Evolutionary conservation across 2,888 invertebrate species (phyloP), one percentile per base, ranked within the genome.

Genomic region (Dolichomitus sp.): DNA sequence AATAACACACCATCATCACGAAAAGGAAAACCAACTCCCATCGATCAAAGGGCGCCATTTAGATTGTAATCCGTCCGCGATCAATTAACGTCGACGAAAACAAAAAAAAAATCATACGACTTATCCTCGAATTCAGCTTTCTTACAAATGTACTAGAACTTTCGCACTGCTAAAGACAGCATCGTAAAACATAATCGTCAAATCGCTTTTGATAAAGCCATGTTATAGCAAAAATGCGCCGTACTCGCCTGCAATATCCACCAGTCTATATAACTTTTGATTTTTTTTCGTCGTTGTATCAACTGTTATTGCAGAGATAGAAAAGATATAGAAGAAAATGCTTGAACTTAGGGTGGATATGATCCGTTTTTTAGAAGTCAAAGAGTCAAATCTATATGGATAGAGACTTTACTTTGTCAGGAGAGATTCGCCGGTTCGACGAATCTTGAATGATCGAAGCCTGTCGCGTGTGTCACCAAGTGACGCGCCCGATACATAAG

Each of bases 1-100:
- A 81, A 75, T 59, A 93, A 94, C 74, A 92, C 94, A 40, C 95
- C 95, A 14, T 94, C 95, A 5, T 95, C 94, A 79, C 93, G 94
- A 85, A 95, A 93, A 88, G 88, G 89, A 75, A 90, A 90, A 54
- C 93, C 92, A 33, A 94, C 93, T 33, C 94, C 94, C n/a, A 92
- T 94, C 63, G 94, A 94, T 52, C 92, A 94, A 72, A 89, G 94
- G 77, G 94, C 94, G 69, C 94, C 94, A 7, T 94, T 94, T 89
- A 91, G 94, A 86, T 89, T 94, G 57, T 94, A 93, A 92, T 85
- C 76, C 74, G 80, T 76, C 75, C 80, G 59, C 33, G 76, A 76
- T 69, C 45, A 63, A 48, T 75, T 42, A 30, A 76, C 70, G 54
- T 45, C 42, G 66, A 54, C 30, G 54, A 45, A 75, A 70, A 76